Percentiles rank a stretch among this genome's conserved stretches.
Evolutionary conservation across 2,113 vertebrate genomes (phyloP).

Genomic region (Oncorhynchus masou): DNA sequence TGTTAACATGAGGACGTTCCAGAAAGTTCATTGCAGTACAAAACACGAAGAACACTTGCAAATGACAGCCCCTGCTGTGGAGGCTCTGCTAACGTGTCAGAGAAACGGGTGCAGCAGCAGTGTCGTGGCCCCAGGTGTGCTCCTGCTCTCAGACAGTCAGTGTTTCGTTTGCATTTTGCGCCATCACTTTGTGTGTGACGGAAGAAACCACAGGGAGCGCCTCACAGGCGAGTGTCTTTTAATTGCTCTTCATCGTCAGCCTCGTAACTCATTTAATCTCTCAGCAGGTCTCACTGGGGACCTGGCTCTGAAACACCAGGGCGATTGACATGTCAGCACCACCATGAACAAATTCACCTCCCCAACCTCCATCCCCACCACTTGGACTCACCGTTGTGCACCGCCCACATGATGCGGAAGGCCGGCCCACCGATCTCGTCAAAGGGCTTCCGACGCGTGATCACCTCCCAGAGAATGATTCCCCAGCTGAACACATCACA

Average conservation of each 20-base stretch:
- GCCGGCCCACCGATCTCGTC: slow-evolving; percentile 99
- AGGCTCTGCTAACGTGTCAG: slow-evolving; percentile 18
- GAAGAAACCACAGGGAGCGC: slow-evolving; percentile 6
- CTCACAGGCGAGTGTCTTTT: slow-evolving; percentile 30
- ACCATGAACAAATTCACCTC: not conserved
- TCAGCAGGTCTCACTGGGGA: slow-evolving; percentile 2
- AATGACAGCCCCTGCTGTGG: slow-evolving; percentile 5
- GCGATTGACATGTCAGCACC: slow-evolving; percentile 23
- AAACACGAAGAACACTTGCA: too few species aligned
- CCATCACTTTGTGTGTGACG: slow-evolving; percentile 13
- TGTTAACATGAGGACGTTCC: not conserved
- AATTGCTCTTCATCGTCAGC: slow-evolving; percentile 19
- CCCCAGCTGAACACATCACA: slow-evolving; percentile 99
- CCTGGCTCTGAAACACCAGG: not conserved
- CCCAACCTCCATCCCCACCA: not conserved
- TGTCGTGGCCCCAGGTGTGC: slow-evolving; percentile 9
- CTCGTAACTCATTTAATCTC: slow-evolving; percentile 27
- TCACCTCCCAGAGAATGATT: slow-evolving; percentile 99
- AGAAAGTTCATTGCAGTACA: not conserved
- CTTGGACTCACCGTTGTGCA: slow-evolving; percentile 90
- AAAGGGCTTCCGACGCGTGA: slow-evolving; percentile 97
- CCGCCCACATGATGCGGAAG: slow-evolving; percentile 99
- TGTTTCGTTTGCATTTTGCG: slow-evolving; percentile 18
- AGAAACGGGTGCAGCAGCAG: not conserved
- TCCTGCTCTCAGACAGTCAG: slow-evolving; percentile 20